Conservation (phyloP, 1,140 invertebrate genomes). For the Drosophila guanche region DNA sequence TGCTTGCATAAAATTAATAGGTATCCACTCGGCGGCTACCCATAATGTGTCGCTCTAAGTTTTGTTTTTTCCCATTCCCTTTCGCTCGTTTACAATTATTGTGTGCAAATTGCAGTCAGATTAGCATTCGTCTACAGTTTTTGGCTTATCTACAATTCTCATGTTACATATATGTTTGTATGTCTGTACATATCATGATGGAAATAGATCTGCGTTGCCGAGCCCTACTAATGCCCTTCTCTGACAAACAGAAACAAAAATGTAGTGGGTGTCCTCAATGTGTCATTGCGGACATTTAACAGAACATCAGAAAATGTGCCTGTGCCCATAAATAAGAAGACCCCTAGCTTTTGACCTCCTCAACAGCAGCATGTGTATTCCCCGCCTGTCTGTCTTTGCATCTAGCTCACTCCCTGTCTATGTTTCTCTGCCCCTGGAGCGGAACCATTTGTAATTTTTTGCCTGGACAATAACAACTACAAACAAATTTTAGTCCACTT, state of each 20-base stretch:
- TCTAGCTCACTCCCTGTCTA: background rate
- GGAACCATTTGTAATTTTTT: slow-evolving; percentile 76
- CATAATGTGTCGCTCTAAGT: no score
- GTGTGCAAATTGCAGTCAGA: no score
- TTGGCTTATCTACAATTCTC: no score
- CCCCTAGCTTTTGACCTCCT: slow-evolving; percentile 21
- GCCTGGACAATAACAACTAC: slow-evolving; percentile 49
- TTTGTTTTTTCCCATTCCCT: no score
- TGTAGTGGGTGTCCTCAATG: slow-evolving; percentile 43
- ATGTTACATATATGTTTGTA: background rate
- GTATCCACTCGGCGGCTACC: no score
- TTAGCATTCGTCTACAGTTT: no score
- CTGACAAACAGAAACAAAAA: slow-evolving; percentile 7
- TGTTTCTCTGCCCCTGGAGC: slow-evolving; percentile 30
- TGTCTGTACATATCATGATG: background rate
- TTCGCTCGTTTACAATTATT: no score
- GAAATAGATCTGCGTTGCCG: slow-evolving; percentile 1
- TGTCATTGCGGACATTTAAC: slow-evolving; percentile 74
- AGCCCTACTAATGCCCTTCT: slow-evolving; percentile 14
- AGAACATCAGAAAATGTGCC: slow-evolving; percentile 63
- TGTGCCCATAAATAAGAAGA: slow-evolving; percentile 65
- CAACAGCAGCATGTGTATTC: no score
- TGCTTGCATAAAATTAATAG: no score
- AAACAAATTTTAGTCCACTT: slow-evolving; percentile 82
- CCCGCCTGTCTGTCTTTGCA: slow-evolving; percentile 1